Conservation (phyloP, 2,797 vertebrate genomes). For the Geotrypetes seraphini region DNA sequence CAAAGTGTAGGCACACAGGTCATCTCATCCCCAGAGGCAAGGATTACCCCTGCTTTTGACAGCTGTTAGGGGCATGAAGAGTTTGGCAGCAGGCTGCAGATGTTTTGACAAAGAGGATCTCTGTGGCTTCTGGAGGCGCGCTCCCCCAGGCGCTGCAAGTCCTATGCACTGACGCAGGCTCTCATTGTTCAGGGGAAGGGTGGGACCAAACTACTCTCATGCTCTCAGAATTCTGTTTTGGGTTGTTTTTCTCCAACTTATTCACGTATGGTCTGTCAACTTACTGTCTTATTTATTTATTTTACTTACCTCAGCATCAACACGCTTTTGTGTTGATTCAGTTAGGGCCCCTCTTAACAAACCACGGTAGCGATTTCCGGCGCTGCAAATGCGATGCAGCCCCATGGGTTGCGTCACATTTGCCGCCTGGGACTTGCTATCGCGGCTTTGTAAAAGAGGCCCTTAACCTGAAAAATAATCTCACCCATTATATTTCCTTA, state of each 20-base stretch:
- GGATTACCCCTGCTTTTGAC: conserved; percentile 7
- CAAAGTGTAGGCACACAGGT: neutral
- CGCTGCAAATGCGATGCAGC: too few species aligned
- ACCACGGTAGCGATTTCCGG: too few species aligned
- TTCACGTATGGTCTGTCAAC: conserved; percentile 5
- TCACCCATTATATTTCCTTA: too few species aligned
- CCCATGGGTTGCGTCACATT: too few species aligned
- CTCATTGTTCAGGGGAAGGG: conserved; percentile 23
- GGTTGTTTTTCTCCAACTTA: too few species aligned
- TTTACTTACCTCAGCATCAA: fast-evolving
- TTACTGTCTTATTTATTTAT: neutral
- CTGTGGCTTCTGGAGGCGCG: conserved; percentile 10
- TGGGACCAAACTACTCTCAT: conserved; percentile 16
- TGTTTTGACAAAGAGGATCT: conserved; percentile 5
- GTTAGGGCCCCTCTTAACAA: too few species aligned
- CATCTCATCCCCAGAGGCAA: conserved; percentile 1
- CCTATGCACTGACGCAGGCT: conserved; percentile 5
- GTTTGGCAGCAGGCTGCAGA: neutral
- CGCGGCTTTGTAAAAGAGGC: too few species aligned
- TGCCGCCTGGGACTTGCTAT: too few species aligned
- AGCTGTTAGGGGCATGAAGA: neutral
- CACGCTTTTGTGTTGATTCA: neutral
- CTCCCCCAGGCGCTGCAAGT: neutral
- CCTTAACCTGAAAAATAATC: neutral
- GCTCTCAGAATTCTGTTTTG: conserved; percentile 23